Evolutionary conservation across 2,797 vertebrate species (phyloP), one percentile per base, ranked within the genome.

Genomic region (Synaphobranchus kaupii): DNA sequence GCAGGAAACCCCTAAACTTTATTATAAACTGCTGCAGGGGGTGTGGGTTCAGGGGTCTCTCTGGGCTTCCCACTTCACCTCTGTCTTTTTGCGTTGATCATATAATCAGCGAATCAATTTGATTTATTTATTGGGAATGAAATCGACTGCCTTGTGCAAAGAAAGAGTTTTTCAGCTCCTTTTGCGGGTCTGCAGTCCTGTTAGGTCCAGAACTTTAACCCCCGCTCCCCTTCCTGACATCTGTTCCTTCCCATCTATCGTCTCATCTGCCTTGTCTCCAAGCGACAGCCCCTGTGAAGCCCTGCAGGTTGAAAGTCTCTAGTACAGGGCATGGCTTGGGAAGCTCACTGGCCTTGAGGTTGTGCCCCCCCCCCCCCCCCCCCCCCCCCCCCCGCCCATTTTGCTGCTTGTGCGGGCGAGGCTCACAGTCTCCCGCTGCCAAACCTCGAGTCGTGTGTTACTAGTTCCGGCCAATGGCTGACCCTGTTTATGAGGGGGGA

Each of bases 401-500:
- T 56, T 15, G 10, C 58, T 4, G 0, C 60, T 4, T 31, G 68
- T 15, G 8, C 34, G 28, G 68, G n/a, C 31, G 12, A 34, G 68
- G 68, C 68, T 73, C 68, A 0, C 0, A 25, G 3, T 2, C 3
- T 25, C 44, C 80, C 5, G 52, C 82, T 58, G 50, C 71, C 71
- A 44, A 44, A 76, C 13, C 54, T 84, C 17, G 9, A 31, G 28
- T 20, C 3, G 50, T 84, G 82, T 56, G n/a, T 84, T 89, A 86
- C 58, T 60, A 66, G 85, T 87, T 85, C 86, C 56, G 73, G 47
- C 71, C 86, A 48, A 2, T 44, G 47, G 76, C 66, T 58, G 68
- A 86, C 81, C 86, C 85, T 85, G 89, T 88, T 91, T 87, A 87
- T 87, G 86, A 87, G 82, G 31, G 9, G 44, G 56, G 83, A 87